Base-by-base conservation (phyloP, 35 echinoderm and acorn worm genomes). In the Apostichopus californicus region DNA sequence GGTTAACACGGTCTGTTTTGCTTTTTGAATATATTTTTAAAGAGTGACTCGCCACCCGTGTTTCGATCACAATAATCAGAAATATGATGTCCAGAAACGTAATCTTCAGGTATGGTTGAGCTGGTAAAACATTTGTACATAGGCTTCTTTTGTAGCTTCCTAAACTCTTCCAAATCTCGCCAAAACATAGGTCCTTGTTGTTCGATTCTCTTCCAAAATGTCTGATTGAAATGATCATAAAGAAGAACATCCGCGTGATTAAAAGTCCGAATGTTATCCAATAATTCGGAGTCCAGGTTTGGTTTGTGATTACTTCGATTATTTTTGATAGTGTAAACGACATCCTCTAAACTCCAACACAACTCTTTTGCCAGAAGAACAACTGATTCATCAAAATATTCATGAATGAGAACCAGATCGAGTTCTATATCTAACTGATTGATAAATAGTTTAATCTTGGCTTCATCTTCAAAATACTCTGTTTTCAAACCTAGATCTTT, bases 181-280 rank as follows among this genome's bases (percentile, higher is more conserved):
- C 90, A 12, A 72, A 94, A 94, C 13, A 12, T 54, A 0, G 63
- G 68, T 63, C 93, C 93, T 20, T 94, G 90, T 60, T 84, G 66
- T 15, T 65, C 22, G 17, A 94, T 77, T 72, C 90, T 83, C 26
- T 61, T 70, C 93, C 93, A 94, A 12, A 94, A 55, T 22, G 93
- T 94, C 9, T 52, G 46, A 57, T 94, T 94, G 82, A 94, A 94
- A 85, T 83, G 88, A 8, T 91, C 88, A 66, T 94, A 94, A 10
- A 94, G 70, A 28, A 91, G 20, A 22, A 71, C 22, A 81, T 94
- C 93, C 9, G 93, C 88, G n/a, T 75, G 91, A 78, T 94, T 94
- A 56, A 88, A 94, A 5, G 1, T 78, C 15, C 71, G 21, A 46
- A 94, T 81, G 72, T 82, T 77, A 18, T 64, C 79, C 80, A 83